Evolutionary conservation across 2,888 invertebrate species (phyloP), one percentile per base, ranked within the genome.

Genomic region (Malthinus flaveolus): DNA sequence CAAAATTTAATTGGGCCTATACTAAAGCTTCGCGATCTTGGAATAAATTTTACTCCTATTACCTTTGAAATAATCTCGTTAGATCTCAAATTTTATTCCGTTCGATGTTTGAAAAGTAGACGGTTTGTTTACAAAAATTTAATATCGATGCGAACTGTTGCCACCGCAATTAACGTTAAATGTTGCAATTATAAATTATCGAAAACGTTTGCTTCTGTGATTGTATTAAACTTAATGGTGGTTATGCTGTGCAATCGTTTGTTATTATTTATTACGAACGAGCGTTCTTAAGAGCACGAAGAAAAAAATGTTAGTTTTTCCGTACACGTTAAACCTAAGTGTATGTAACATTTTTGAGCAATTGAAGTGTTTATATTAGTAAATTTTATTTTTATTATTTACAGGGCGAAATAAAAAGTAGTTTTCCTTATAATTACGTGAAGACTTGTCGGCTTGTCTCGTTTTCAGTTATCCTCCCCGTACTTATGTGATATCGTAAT

Each of bases 51-150:
- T 13, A 1, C 31, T 45, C 31, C 8, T 32, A n/a, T 12, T 6
- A 8, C 13, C 35, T 15, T 13, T 35, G 47, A 32, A 12, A 34
- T 46, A 33, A 32, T 12, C 23, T 23, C 5, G 23, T 23, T 23
- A 23, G 5, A 23, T 23, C 5, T 23, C 23, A 23, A 23, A 23
- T 23, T 23, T 23, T 23, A 23, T 23, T 3, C 23, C 23, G 23
- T 23, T 12, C 32, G 7, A 15, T 12, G 32, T 33, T 13, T 7
- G 11, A 32, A 13, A 23, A 42, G 32, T 57, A 50, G 53, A 53
- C 59, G 49, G 47, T 59, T 59, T 55, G 59, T 36, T 55, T 46
- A 33, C 49, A 39, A 59, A 57, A 58, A 32, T 34, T 50, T 49
- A 53, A 32, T 48, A 49, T 23, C 23, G 23, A 23, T 23, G 23